A percentile compares a stretch with the other conserved stretches of the same genome.
These are phyloP conservation scores for Pachyseris speciosa DNA, from an alignment of 64 coral and sea anemone species.

Conservation along the genomic window DNA sequence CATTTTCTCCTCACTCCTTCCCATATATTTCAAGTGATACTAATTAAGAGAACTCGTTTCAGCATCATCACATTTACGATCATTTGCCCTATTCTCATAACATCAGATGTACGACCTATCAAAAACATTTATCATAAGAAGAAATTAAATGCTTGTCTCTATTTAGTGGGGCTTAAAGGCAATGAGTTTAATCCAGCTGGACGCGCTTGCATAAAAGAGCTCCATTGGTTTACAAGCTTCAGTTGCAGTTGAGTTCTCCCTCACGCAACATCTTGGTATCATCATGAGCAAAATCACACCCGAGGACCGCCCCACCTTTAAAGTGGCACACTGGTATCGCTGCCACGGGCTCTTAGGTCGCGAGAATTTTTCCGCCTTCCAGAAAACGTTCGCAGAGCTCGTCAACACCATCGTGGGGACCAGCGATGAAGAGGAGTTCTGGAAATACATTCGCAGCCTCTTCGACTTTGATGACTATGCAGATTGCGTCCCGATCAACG, in stretches of 20 bases:
- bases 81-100: too few relatives aligned
- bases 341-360: background rate
- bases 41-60: too few relatives aligned
- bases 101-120: too few relatives aligned
- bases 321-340: constrained; percentile 4
- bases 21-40: too few relatives aligned
- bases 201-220: background rate
- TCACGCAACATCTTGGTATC: background rate
- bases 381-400: constrained; percentile 7
- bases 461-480: constrained; percentile 25
- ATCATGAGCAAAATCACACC: background rate
- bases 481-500: constrained; percentile 46
- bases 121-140: too few relatives aligned
- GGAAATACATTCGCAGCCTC: constrained; percentile 16
- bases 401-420: constrained; percentile 13
- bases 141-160: too few relatives aligned
- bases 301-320: constrained; percentile 28
- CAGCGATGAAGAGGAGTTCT: constrained; percentile 29
- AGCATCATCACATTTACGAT: too few relatives aligned
- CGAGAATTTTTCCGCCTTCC: background rate
- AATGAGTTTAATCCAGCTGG: too few relatives aligned
- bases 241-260: background rate
- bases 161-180: too few relatives aligned
- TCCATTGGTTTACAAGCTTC: background rate
- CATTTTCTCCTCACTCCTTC: too few relatives aligned